phyloP scores from a whole-genome alignment of 2,113 vertebrate species.

The Anolis sagrei region DNA sequence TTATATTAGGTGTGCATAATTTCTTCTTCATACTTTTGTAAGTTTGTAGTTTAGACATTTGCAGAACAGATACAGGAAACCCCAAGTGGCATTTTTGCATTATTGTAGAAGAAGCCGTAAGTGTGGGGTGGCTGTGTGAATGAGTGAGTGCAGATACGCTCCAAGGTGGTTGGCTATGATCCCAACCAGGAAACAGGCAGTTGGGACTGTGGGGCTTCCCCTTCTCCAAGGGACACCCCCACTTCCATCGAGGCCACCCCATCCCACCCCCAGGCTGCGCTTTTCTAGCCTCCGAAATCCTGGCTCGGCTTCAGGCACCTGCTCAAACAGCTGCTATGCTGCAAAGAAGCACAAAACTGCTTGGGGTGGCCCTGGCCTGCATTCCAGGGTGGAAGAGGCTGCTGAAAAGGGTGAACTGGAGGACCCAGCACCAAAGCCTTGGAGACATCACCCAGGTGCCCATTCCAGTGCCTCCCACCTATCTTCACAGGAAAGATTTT shows the following conservation, averaged over 20 bases:
- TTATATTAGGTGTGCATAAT: too few relatives aligned
- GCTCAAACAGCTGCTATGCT: conserved; percentile 14
- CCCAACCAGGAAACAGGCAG: background rate
- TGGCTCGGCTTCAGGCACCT: conserved; percentile 20
- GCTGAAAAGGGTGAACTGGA: background rate
- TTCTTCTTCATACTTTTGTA: too few relatives aligned
- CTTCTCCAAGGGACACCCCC: background rate
- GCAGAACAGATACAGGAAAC: background rate
- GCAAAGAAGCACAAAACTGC: background rate
- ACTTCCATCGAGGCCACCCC: background rate
- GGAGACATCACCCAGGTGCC: background rate
- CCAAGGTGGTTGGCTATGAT: too few relatives aligned
- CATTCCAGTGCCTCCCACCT: too few relatives aligned
- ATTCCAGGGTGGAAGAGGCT: background rate
- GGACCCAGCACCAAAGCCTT: background rate
- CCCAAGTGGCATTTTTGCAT: background rate
- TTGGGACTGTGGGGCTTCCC: background rate
- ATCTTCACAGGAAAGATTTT: background rate
- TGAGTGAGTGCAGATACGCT: background rate
- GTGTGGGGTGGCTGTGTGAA: too few relatives aligned
- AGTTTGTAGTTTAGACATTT: background rate
- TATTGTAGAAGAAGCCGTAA: background rate
- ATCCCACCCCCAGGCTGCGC: background rate
- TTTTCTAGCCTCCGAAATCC: background rate
- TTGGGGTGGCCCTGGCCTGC: background rate